Conservation (phyloP, 2,113 vertebrate species). For the Anguilla japonica region DNA sequence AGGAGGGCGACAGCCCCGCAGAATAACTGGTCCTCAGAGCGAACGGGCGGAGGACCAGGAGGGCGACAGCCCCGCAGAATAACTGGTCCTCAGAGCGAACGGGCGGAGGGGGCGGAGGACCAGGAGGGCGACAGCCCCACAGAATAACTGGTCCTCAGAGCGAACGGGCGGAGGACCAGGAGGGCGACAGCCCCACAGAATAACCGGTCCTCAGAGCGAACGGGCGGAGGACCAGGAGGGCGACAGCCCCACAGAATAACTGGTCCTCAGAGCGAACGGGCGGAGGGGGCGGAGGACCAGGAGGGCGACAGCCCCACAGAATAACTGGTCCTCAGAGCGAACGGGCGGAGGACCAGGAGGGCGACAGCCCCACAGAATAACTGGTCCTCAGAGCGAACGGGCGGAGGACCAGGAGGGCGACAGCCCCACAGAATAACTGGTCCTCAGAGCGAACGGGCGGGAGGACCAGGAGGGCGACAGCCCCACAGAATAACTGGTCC, state of each 20-base stretch:
- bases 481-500: not conserved
- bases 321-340: not conserved
- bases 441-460: conserved; percentile 31
- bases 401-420: not conserved
- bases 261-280: not conserved
- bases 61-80: not conserved
- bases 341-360: not conserved
- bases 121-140: not conserved
- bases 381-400: not conserved
- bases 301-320: not conserved
- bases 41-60: not conserved
- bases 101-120: conserved; percentile 16
- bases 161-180: not conserved
- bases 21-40: not conserved
- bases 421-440: not conserved
- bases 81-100: not conserved
- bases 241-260: not conserved
- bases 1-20: not conserved
- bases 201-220: not conserved
- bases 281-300: conserved; percentile 9
- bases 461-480: not conserved
- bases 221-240: not conserved
- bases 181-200: not conserved
- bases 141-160: not conserved
- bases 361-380: not conserved